phyloP scores from a whole-genome alignment of 2,797 vertebrate genomes.

The Esox masquinongy region DNA sequence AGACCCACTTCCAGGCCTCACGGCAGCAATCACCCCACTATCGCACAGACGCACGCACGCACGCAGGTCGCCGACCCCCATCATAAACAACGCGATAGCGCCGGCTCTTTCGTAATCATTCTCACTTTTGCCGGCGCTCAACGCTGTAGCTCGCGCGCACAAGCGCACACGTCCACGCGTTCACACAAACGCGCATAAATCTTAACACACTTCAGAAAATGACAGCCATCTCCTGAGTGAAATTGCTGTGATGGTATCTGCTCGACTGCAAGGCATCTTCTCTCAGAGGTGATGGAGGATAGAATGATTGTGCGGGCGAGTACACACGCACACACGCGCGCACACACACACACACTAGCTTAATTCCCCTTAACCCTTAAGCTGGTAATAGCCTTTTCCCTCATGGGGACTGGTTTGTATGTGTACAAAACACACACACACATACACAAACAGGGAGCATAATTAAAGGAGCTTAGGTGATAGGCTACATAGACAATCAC shows the following conservation, averaged over 20 bases:
- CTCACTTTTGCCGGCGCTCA: slow-evolving; percentile 5
- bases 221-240: neutral
- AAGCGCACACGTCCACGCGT: neutral
- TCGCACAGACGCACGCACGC: neutral
- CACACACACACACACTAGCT: neutral
- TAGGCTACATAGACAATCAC: neutral
- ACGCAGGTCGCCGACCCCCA: neutral
- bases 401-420: no score
- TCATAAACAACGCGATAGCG: neutral
- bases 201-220: neutral
- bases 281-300: neutral
- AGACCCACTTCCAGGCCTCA: slow-evolving; percentile 41
- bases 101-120: neutral
- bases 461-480: neutral
- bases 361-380: no score
- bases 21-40: slow-evolving; percentile 20
- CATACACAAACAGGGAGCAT: neutral
- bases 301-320: neutral
- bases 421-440: no score
- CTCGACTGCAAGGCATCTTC: neutral
- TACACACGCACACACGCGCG: neutral
- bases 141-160: neutral
- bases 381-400: no score
- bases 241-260: slow-evolving; percentile 18
- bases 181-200: neutral